phyloP scores from a whole-genome alignment of 1,140 invertebrate species.

The Berghia stephanieae region DNA sequence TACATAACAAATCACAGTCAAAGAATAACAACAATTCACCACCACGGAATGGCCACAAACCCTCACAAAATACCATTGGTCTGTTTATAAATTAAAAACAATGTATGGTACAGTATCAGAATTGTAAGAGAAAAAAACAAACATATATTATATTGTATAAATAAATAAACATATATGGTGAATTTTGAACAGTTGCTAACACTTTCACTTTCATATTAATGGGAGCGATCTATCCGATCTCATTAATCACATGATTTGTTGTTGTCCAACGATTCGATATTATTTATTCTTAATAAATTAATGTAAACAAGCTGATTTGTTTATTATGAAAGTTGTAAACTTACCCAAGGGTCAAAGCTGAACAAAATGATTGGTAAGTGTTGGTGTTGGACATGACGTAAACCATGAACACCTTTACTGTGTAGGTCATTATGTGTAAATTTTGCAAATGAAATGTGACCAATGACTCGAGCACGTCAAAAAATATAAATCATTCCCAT shows the following conservation, averaged over 20 bases:
- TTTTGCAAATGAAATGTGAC: too few relatives aligned
- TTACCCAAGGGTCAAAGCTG: too few relatives aligned
- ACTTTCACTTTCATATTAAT: background rate
- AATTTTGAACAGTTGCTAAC: background rate
- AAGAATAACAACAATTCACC: conserved; percentile 14
- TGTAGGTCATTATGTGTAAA: too few relatives aligned
- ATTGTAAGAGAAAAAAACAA: conserved; percentile 11
- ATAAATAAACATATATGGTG: background rate
- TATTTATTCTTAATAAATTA: background rate
- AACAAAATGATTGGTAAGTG: too few relatives aligned
- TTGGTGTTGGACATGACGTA: too few relatives aligned
- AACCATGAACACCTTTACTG: too few relatives aligned
- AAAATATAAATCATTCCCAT: too few relatives aligned
- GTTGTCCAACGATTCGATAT: background rate
- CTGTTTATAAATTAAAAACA: too few relatives aligned
- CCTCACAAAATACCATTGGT: background rate
- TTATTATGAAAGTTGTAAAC: background rate
- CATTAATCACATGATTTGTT: background rate
- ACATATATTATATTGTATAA: background rate
- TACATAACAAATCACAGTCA: conserved; percentile 6
- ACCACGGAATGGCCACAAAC: background rate
- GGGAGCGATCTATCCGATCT: background rate
- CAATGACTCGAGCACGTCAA: too few relatives aligned
- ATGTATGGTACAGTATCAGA: too few relatives aligned
- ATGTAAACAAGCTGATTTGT: background rate